These are phyloP conservation scores for Acyrthosiphon pisum DNA, from an alignment of 1,140 invertebrate species.

Conservation along the genomic window DNA sequence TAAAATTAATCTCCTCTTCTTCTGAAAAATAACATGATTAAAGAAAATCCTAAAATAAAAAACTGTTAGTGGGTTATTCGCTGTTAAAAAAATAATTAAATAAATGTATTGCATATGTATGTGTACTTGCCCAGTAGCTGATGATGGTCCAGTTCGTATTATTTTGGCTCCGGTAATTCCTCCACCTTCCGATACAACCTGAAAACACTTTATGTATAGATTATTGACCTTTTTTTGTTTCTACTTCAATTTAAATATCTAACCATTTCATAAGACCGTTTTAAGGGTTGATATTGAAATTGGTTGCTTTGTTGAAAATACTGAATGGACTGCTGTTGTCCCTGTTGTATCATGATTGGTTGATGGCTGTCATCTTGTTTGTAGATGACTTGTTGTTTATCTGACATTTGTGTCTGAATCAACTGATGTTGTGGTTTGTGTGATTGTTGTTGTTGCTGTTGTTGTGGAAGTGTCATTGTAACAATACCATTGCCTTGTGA, in stretches of 20 bases:
- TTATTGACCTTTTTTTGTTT: background rate
- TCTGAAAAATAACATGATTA: constrained; percentile 50
- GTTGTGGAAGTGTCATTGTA: constrained; percentile 55
- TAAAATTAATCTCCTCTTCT: background rate
- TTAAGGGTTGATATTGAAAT: constrained; percentile 52
- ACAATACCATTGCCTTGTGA: constrained; percentile 53
- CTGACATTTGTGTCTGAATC: constrained; percentile 49
- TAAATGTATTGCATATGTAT: background rate
- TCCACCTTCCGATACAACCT: constrained; percentile 52
- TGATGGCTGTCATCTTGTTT: constrained; percentile 50
- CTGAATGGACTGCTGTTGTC: constrained; percentile 52
- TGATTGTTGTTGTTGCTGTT: constrained; percentile 43
- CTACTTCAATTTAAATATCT: background rate
- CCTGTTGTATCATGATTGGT: constrained; percentile 52
- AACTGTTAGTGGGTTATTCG: background rate
- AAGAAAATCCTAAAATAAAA: background rate
- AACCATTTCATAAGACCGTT: constrained; percentile 53
- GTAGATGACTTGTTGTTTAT: constrained; percentile 53
- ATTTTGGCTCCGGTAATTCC: constrained; percentile 54
- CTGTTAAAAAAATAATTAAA: constrained; percentile 18
- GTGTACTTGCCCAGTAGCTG: constrained; percentile 47
- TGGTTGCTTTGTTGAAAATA: constrained; percentile 55
- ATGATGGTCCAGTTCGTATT: constrained; percentile 45
- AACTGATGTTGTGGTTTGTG: constrained; percentile 46
- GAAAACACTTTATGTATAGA: background rate